Evolutionary conservation across 2,888 invertebrate genomes (phyloP), one percentile per base, ranked within the genome.

Genomic region (Scelioninae gen. 2): DNA sequence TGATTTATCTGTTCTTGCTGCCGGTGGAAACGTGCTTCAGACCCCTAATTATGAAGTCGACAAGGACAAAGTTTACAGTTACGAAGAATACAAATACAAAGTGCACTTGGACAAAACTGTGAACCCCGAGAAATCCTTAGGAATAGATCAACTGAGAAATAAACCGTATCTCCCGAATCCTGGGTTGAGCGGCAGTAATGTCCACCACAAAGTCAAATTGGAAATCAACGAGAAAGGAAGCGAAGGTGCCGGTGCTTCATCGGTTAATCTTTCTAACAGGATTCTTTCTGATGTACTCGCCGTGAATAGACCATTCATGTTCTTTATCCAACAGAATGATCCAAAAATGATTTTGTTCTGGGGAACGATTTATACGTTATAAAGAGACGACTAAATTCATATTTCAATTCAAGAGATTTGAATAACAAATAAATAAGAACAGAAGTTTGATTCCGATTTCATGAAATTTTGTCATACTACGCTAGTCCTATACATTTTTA

Each of bases 261-360:
- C 3, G n/a, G 7, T 63, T 7, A 16, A 3, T 3, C 2, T 52
- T 28, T 4, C 15, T n/a, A 13, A 18, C 10, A 61, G 19, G 31
- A 50, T 19, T 19, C 9, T 31, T 13, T 5, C 28, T 3, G 3
- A 5, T 10, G 7, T 4, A 6, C 43, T 63, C 22, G 1, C 15
- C 0, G 52, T 63, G 3, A 33, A 63, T 25, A 18, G 16, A 22
- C 63, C 63, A 1, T 63, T 63, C 15, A 52, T 63, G 33, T 63
- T 63, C 6, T 63, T 63, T 25, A 52, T 63, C 9, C 63, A 25
- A 13, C 13, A 22, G 5, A 52, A 41, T 7, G n/a, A 63, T 33
- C 7, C 52, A 0, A 19, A 39, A 22, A 0, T 50, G 13, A 15
- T 63, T 5, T 11, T 43, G n/a, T 63, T 52, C 10, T 41, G 31